Percentiles rank a stretch among this genome's conserved stretches.
phyloP scores from a whole-genome alignment of 2,113 vertebrate genomes.

The Festucalex cinctus region DNA sequence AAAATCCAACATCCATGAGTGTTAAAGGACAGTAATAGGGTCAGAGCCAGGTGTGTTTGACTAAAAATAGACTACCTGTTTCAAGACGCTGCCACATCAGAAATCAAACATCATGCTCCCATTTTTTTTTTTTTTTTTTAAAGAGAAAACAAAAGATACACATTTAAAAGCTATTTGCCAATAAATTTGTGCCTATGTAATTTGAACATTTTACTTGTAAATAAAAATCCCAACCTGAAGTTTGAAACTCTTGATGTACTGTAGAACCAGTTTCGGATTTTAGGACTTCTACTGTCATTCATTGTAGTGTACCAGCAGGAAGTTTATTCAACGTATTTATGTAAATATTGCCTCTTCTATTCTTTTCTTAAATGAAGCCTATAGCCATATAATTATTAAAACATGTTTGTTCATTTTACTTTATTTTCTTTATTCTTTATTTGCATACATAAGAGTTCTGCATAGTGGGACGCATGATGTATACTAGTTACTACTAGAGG shows the following conservation, averaged over 20 bases:
- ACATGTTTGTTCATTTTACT: no score
- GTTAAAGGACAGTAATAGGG: constrained; percentile 39
- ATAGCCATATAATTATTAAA: no score
- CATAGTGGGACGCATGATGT: no score
- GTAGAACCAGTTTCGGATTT: no score
- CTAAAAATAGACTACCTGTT: constrained; percentile 57
- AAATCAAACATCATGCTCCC: constrained; percentile 20
- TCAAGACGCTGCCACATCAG: constrained; percentile 10
- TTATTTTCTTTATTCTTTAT: no score
- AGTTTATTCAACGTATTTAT: no score
- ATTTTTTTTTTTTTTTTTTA: background rate
- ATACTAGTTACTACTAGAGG: no score
- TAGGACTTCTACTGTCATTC: no score
- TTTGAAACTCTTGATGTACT: background rate
- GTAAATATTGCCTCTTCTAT: no score
- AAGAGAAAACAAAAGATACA: background rate
- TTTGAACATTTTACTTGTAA: background rate
- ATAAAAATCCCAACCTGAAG: background rate
- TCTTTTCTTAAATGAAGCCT: no score
- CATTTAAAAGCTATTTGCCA: background rate
- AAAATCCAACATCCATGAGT: background rate
- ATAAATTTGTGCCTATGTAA: background rate
- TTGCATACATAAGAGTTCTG: no score
- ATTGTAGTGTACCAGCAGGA: no score
- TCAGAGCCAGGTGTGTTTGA: constrained; percentile 40